Base-by-base conservation (phyloP, 23 tunicate genomes). In the Aplidium turbinatum region DNA sequence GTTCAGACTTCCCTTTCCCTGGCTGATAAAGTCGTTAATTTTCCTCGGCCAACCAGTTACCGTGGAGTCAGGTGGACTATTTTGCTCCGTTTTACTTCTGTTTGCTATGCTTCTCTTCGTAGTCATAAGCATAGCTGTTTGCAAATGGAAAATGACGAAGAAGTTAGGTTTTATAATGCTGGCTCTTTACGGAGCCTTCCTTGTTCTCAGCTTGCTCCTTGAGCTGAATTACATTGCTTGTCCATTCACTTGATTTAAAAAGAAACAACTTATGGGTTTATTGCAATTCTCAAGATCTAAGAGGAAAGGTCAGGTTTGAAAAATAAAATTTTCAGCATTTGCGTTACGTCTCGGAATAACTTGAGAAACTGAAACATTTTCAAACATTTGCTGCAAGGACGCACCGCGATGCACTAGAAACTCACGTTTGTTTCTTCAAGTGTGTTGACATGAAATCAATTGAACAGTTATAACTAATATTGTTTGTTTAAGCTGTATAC, bases 1-100 rank as follows among this genome's bases (percentile, higher is more conserved):
- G 0, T 52, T 26, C 62, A 86, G 93, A 24, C 77, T 90, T 45
- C 97, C 97, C 4, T 73, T 90, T 38, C 97, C 97, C 22, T 90
- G 97, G 97, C 28, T 81, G 9, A 29, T 90, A 0, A 42, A 50
- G 9, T 76, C 70, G 1, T 52, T 63, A 21, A 83, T 83, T 20
- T 13, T 29, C 0, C 63, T 61, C 21, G 85, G 83, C 1, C 53
- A 57, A 32, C 47, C 97, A n/a, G 79, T 90, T 33, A 53, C 40
- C 7, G 97, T 90, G n/a, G 63, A 27, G 16, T 84, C 97, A 3
- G 58, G 48, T 4, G 97, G 97, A 23, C 70, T 90, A 47, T 78
- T 84, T 46, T 90, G 97, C 65, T 72, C 78, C 63, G 47, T 86
- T 24, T 60, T 90, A 36, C 78, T 85, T 23, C 87, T 90, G 1